Percentiles rank a stretch among this genome's conserved stretches.
Evolutionary conservation across 37 sponge, comb jelly and placozoan species (phyloP).

Genomic region (Eunapius fragilis): DNA sequence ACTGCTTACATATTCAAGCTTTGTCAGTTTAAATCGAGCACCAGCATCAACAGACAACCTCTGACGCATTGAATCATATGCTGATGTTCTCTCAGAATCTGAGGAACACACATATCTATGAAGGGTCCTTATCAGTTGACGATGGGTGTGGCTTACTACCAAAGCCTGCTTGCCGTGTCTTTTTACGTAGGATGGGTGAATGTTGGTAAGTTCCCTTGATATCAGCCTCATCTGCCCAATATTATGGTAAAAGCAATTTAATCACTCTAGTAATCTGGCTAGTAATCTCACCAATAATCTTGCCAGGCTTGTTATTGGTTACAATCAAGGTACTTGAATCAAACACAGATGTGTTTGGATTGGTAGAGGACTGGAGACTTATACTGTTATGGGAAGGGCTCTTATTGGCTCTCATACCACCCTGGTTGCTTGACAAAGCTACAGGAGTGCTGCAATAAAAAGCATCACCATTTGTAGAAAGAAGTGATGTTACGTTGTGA

Average conservation of each 20-base stretch:
- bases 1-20: conserved; percentile 54
- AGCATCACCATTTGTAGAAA: no score
- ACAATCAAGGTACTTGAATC: background rate
- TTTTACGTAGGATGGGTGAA: conserved; percentile 4
- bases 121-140: background rate
- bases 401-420: no score
- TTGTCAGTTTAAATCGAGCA: conserved; percentile 47
- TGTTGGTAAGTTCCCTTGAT: background rate
- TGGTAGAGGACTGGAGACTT: background rate
- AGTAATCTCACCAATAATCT: background rate
- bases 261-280: background rate
- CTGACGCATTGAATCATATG: conserved; percentile 32
- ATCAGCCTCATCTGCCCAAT: background rate
- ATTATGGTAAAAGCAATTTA: no score
- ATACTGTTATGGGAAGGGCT: no score
- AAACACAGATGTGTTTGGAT: background rate
- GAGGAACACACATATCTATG: background rate
- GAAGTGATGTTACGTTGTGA: background rate
- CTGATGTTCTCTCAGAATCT: background rate
- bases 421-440: no score
- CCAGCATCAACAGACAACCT: conserved; percentile 68
- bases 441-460: no score
- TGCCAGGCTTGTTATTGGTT: background rate
- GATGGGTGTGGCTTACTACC: background rate
- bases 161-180: background rate